Evolutionary conservation across 2,888 invertebrate genomes (phyloP), one percentile per base, ranked within the genome.

Genomic region (Cordilura impudica): DNA sequence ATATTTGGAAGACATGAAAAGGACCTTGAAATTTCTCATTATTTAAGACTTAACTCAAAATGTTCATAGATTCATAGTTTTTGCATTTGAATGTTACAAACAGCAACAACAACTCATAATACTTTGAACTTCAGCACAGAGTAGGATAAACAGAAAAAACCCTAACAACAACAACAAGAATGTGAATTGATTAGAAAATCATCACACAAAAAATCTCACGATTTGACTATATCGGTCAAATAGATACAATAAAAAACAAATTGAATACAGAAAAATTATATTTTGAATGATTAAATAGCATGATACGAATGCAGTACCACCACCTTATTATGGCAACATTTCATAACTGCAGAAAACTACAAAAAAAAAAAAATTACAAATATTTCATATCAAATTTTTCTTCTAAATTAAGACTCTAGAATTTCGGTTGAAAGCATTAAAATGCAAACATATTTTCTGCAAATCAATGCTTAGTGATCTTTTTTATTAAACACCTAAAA

Each of bases 171-270:
- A 39, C 31, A 47, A 26, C 8, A 67, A 43, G 71, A 66, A 21
- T 54, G 43, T 49, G 69, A 75, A 71, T 75, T 75, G 78, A 79
- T 79, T 79, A 79, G 78, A 79, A 79, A 75, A 70, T 74, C 78
- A 74, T 78, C 65, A n/a, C n/a, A n/a, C n/a, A 65, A 74, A 78
- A 78, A 66, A 75, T 75, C 78, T 79, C 79, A 79, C 79, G 75
- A 79, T 75, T 79, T 71, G 75, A 67, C 79, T 75, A 79, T 75
- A 79, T 79, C 75, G 79, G 79, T 79, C 71, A 79, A 79, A 75
- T 67, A 75, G 71, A 75, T 79, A 61, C 39, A 67, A 39, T 16
- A 39, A 63, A 23, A 39, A 39, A 8, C n/a, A 58, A 43, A 49
- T 65, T 65, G 31, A 51, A 19, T 51, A 21, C 26, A 63, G 16